Conservation (phyloP, 2,888 invertebrate genomes). For the Strigamia transsilvanica region DNA sequence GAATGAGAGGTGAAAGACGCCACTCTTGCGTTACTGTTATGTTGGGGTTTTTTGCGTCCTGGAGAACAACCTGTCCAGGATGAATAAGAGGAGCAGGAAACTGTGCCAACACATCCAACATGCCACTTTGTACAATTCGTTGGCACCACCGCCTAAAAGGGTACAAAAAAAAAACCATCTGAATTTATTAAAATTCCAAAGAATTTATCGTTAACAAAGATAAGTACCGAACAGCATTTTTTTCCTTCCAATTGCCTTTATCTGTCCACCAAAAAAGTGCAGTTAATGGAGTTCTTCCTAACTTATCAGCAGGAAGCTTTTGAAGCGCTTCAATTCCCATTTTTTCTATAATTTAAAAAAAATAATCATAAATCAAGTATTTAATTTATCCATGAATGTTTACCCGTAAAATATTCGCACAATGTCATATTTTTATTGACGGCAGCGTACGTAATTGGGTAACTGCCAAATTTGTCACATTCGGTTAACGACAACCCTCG, state of each 20-base stretch:
- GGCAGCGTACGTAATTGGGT: constrained; percentile 65
- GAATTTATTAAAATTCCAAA: too few relatives aligned
- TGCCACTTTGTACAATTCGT: constrained; percentile 40
- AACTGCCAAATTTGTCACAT: constrained; percentile 63
- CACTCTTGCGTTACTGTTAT: constrained; percentile 54
- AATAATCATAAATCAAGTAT: not conserved
- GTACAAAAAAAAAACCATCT: too few relatives aligned
- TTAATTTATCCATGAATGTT: constrained; percentile 51
- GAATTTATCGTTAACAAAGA: not conserved
- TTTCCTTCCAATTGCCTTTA: constrained; percentile 15
- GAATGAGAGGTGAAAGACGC: constrained; percentile 63
- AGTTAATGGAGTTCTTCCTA: constrained; percentile 64
- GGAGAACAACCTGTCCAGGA: constrained; percentile 53
- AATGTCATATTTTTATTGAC: constrained; percentile 62
- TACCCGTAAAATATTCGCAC: constrained; percentile 62
- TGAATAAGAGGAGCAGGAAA: constrained; percentile 51
- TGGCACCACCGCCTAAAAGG: constrained; percentile 54
- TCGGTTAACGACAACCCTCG: constrained; percentile 62
- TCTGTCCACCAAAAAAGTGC: constrained; percentile 63
- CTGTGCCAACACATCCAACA: not conserved
- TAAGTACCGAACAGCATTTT: not conserved
- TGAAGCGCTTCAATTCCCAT: constrained; percentile 56
- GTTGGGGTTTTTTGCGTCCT: constrained; percentile 48
- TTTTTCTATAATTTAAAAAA: constrained; percentile 57
- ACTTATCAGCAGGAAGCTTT: constrained; percentile 61